These are phyloP conservation scores for Istiophorus platypterus DNA, from an alignment of 2,113 vertebrate species.

Conservation along the genomic window DNA sequence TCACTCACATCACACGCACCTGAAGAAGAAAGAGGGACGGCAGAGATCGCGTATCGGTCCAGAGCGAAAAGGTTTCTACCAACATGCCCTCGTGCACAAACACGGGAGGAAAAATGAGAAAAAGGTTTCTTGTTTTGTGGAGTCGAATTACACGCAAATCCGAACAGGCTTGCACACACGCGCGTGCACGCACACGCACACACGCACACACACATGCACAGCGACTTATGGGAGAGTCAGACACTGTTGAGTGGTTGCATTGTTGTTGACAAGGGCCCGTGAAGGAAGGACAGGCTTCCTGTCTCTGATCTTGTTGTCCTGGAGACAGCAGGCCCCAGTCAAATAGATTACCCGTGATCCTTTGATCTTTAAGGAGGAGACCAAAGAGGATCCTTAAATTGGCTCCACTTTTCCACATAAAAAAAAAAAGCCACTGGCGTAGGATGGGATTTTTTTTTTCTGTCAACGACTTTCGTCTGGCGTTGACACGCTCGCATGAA, in stretches of 20 bases:
- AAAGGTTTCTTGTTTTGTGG: constrained; percentile 3
- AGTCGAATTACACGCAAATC: constrained; percentile 50
- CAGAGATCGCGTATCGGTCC: constrained; percentile 14
- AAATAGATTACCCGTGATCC: constrained; percentile 60
- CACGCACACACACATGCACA: constrained; percentile 33
- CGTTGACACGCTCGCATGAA: constrained; percentile 33
- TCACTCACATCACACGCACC: constrained; percentile 24
- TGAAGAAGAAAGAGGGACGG: background rate
- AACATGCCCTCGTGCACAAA: constrained; percentile 5
- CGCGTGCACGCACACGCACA: too few relatives aligned
- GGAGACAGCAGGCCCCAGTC: constrained; percentile 64
- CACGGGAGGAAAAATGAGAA: background rate
- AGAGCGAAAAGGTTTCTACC: constrained; percentile 10
- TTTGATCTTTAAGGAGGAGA: constrained; percentile 76
- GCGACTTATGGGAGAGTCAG: constrained; percentile 58
- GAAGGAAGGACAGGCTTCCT: constrained; percentile 74
- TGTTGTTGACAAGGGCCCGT: constrained; percentile 75
- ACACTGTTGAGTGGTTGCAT: constrained; percentile 70
- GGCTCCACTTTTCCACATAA: constrained; percentile 68
- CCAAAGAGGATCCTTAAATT: constrained; percentile 72
- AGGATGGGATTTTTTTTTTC: constrained; percentile 60
- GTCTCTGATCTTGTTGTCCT: constrained; percentile 78
- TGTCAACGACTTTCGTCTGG: constrained; percentile 54
- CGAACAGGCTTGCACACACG: constrained; percentile 33
- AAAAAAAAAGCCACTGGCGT: constrained; percentile 73